Conservation (phyloP, 2,113 vertebrate genomes). For the Oxygymnocypris stewartii region DNA sequence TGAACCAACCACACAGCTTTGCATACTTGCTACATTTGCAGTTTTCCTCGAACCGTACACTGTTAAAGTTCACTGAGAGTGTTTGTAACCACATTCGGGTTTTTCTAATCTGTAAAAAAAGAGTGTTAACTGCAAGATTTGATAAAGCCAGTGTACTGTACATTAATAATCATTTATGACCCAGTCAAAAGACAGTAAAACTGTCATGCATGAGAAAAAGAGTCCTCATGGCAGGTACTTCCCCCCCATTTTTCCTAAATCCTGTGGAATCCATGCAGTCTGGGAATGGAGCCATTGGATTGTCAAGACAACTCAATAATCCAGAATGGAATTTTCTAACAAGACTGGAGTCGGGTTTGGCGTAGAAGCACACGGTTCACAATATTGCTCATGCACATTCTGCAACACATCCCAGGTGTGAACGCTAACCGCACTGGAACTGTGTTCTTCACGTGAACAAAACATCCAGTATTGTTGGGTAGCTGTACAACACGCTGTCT, state of each 20-base stretch:
- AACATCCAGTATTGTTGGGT: conserved; percentile 72
- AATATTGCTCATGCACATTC: conserved; percentile 36
- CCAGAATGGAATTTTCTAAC: conserved; percentile 72
- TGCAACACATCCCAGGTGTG: conserved; percentile 18
- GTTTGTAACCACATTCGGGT: conserved; percentile 28
- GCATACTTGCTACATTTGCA: conserved; percentile 8
- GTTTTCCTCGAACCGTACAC: conserved; percentile 19
- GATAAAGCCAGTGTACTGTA: not conserved
- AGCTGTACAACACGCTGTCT: conserved; percentile 68
- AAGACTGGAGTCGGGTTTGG: conserved; percentile 66
- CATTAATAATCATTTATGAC: conserved; percentile 49
- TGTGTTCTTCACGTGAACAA: conserved; percentile 32
- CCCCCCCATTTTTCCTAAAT: conserved; percentile 23
- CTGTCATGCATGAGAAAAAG: conserved; percentile 62
- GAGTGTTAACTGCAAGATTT: conserved; percentile 12
- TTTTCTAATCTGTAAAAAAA: conserved; percentile 12
- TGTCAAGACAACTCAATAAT: conserved; percentile 72
- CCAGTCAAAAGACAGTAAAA: conserved; percentile 52
- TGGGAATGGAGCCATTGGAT: conserved; percentile 69
- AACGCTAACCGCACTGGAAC: conserved; percentile 26
- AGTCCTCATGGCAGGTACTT: conserved; percentile 20
- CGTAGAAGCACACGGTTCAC: conserved; percentile 21
- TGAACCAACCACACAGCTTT: conserved; percentile 31
- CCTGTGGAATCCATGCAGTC: conserved; percentile 64
- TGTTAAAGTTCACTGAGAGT: conserved; percentile 39